These are phyloP conservation scores for Rhaphigaster nebulosa DNA, from an alignment of 2,888 invertebrate genomes.

Conservation along the genomic window DNA sequence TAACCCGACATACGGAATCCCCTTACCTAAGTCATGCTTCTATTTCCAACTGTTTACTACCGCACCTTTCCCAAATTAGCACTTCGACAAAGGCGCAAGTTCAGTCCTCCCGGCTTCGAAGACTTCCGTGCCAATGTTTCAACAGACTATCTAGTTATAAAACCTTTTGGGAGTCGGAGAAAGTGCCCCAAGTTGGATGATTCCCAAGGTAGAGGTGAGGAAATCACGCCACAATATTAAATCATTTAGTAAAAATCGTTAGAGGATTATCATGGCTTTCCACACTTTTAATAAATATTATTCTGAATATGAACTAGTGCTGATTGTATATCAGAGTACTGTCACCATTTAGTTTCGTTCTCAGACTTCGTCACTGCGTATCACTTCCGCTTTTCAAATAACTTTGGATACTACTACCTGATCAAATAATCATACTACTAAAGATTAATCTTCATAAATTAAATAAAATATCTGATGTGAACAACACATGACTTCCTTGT, in stretches of 20 bases:
- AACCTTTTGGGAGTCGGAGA: not conserved
- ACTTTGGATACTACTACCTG: no score
- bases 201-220: not conserved
- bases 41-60: slow-evolving; percentile 30
- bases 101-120: not conserved
- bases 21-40: slow-evolving; percentile 1
- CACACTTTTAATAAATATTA: no score
- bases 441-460: no score
- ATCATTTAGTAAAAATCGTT: not conserved
- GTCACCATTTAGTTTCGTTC: no score
- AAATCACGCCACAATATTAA: not conserved
- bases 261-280: no score
- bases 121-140: slow-evolving; percentile 3
- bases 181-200: not conserved
- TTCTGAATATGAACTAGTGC: no score
- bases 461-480: no score
- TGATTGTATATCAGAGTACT: no score
- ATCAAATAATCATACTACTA: no score
- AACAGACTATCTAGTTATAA: not conserved
- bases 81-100: slow-evolving; percentile 19
- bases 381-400: no score
- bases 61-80: slow-evolving; percentile 23
- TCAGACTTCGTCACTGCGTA: no score
- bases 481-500: no score
- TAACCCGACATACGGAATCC: not conserved